Base-by-base conservation (phyloP, 1,140 invertebrate genomes). In the Aphidius gifuensis region DNA sequence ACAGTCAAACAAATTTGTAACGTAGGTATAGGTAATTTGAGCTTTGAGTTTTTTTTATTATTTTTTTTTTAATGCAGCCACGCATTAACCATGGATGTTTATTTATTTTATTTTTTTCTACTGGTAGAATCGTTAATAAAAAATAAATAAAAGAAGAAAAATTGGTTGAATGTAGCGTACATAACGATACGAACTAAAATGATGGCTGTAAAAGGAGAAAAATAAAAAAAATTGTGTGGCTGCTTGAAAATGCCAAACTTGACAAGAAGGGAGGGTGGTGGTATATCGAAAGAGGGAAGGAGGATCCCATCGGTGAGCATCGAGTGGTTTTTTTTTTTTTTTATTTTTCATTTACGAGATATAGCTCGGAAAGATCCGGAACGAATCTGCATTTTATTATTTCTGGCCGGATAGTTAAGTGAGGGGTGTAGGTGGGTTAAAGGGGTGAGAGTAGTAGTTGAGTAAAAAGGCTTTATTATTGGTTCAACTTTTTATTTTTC, bases 371-470 rank as follows among this genome's bases (percentile, higher is more conserved):
- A 60, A 60, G 56, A 65, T 62, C 50, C 60, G 54, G 55, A 65
- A 47, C 6, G 58, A 71, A 76, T 77, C 72, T 76, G 74, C 74
- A 74, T 77, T 77, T 77, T 77, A 77, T 77, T 77, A 76, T 77
- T 77, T 73, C 75, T 72, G 66, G 60, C 65, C 65, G 69, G 68
- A 66, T 66, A 69, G 67, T 77, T 76, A 77, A 77, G 60, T 62
- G 66, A 66, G 60, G 58, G 51, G 23, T 32, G 23, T 32, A 32
- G 23, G 23, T 32, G 23, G 23, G 23, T 32, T 32, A 32, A 32
- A 32, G 23, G 23, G 23, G 23, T 32, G 4, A 32, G 23, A 32
- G 23, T 32, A 32, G 23, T 32, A 32, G 23, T 32, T 1, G 44
- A 39, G 60, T 45, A 53, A 32, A 61, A 57, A 62, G 60, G 54